phyloP scores from a whole-genome alignment of 2,888 invertebrate species.

The Heliconius charithonia region DNA sequence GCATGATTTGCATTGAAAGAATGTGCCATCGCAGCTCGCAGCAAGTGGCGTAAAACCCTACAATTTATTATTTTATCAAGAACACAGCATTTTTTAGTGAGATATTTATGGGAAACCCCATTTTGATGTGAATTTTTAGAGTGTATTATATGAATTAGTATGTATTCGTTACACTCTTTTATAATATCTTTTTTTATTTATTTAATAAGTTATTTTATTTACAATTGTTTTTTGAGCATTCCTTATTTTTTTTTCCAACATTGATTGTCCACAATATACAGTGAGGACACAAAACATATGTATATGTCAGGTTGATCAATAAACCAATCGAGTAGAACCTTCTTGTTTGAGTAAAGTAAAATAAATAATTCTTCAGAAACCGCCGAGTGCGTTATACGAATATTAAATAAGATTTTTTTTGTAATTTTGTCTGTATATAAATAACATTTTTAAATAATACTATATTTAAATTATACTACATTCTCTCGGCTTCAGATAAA shows the following conservation, averaged over 20 bases:
- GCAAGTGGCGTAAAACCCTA: conserved; percentile 6
- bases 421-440: neutral
- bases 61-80: conserved; percentile 16
- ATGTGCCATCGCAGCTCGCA: conserved; percentile 13
- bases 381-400: neutral
- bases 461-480: neutral
- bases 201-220: neutral
- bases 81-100: neutral
- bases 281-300: neutral
- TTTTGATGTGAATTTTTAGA: neutral
- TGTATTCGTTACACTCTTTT: conserved; percentile 12
- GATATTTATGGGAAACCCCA: conserved; percentile 1
- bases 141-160: neutral
- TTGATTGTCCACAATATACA: neutral
- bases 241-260: neutral
- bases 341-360: conserved; percentile 7
- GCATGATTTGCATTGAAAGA: conserved; percentile 15
- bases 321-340: conserved; percentile 9
- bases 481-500: neutral
- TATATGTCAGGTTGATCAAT: neutral
- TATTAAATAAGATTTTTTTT: neutral
- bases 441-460: neutral
- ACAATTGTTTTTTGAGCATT: neutral
- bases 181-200: neutral
- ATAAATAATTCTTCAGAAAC: neutral